Evolutionary conservation across 2,113 vertebrate genomes (phyloP), one percentile per base, ranked within the genome.

Genomic region (Lophius piscatorius): DNA sequence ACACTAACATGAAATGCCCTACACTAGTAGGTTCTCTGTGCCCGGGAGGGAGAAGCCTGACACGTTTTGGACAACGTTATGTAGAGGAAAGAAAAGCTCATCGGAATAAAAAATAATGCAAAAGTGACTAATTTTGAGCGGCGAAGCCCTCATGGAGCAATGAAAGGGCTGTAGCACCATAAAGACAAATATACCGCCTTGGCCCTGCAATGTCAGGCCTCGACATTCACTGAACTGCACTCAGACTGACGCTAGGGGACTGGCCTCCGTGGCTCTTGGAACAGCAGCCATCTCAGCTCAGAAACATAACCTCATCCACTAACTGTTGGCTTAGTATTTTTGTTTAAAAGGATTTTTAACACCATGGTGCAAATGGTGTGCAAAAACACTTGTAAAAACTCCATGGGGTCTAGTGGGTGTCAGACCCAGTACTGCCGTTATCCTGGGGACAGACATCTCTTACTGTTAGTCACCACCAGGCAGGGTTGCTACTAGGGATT

Each of bases 141-240:
- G 70, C 67, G 73, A 85, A 72, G 62, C 81, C 76, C 82, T 76
- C 41, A 23, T 61, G 68, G 70, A 80, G 66, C 50, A 26, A 59
- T 80, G 55, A 21, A 75, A 82, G 89, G 83, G 77, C 88, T 82
- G 82, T 91, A 92, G 90, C 91, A 92, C 91, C 91, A 91, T 89
- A 84, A 83, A 89, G 80, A 87, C 70, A 87, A 76, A 83, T 74
- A 89, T 74, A 76, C 83, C 79, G 80, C 87, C 83, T 81, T 2
- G 79, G 78, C 78, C 83, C 55, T 74, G 64, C 74, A 59, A 55
- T 46, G 54, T 62, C 13, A 44, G 75, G 74, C 79, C 87, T 81
- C 67, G 70, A 78, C 84, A 70, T 78, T 80, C 78, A 70, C 74
- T 62, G 64, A 50, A 62, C 78, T 63, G 74, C 72, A 78, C 62